A percentile compares a stretch with the other conserved stretches of the same genome.
phyloP scores from a whole-genome alignment of 2,797 vertebrate species.

The Micropoecilia bifurca region DNA sequence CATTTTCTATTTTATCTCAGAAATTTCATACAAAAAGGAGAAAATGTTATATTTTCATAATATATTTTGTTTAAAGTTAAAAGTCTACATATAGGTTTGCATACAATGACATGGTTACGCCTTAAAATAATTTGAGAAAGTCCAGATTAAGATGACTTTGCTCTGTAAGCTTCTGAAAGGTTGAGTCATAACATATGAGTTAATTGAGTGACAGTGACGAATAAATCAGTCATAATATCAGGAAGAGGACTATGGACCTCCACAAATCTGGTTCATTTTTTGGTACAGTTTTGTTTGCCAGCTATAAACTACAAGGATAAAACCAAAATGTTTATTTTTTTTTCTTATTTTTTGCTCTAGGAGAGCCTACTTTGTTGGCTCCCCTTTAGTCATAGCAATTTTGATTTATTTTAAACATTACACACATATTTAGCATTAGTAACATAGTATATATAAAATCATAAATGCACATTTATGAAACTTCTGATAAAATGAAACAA shows the following conservation, averaged over 20 bases:
- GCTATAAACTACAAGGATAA: not conserved
- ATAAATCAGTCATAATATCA: not conserved
- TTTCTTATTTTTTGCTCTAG: not conserved
- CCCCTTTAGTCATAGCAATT: no score
- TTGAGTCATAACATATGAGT: not conserved
- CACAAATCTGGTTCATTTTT: not conserved
- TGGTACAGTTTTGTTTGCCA: not conserved
- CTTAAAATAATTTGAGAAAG: not conserved
- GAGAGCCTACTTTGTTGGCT: not conserved
- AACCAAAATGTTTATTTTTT: not conserved
- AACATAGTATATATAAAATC: no score
- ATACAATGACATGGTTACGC: not conserved
- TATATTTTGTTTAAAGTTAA: not conserved
- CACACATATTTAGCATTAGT: no score
- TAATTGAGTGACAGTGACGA: not conserved
- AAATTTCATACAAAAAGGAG: not conserved
- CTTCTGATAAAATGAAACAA: no score
- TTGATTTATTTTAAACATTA: no score
- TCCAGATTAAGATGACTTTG: not conserved
- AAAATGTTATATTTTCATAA: not conserved
- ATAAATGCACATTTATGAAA: no score
- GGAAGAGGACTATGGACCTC: not conserved
- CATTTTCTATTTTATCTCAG: not conserved
- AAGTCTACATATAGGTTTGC: not conserved
- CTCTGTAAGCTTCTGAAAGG: not conserved